Conservation (phyloP, 2,888 invertebrate genomes). For the Pachliopta kotzebuea region DNA sequence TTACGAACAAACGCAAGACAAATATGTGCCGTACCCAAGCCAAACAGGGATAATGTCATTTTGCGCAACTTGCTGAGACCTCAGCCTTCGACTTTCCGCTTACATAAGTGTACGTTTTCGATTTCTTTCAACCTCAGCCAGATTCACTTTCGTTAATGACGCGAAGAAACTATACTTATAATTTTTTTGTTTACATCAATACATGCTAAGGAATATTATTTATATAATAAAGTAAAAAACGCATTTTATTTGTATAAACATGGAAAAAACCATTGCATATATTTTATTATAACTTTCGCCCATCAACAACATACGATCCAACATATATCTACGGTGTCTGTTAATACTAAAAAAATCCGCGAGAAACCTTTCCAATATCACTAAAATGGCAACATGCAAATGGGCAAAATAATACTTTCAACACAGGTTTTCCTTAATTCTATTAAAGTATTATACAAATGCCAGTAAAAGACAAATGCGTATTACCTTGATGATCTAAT, state of each 20-base stretch:
- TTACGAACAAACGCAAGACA: conserved; percentile 24
- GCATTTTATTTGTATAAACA: no score
- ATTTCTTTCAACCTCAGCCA: conserved; percentile 62
- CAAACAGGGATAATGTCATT: conserved; percentile 33
- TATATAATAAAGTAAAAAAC: no score
- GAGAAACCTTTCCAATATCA: no score
- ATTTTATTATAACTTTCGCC: no score
- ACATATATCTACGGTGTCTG: no score
- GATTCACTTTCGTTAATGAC: conserved; percentile 59
- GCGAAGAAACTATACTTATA: conserved; percentile 11
- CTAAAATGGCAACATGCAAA: not conserved
- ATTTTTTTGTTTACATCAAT: no score
- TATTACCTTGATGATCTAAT: not conserved
- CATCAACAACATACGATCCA: no score
- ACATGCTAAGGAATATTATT: no score
- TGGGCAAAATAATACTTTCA: conserved; percentile 3
- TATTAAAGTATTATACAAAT: conserved; percentile 16
- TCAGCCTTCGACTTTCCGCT: conserved; percentile 58
- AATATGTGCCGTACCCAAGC: conserved; percentile 25
- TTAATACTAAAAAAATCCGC: no score
- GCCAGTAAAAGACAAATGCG: conserved; percentile 18
- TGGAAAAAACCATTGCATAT: no score
- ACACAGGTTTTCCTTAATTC: conserved; percentile 17
- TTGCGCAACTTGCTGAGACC: conserved; percentile 59
- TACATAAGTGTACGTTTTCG: conserved; percentile 63